Evolutionary conservation across 1,140 invertebrate species (phyloP).

Genomic region (Macrobrachium rosenbergii): DNA sequence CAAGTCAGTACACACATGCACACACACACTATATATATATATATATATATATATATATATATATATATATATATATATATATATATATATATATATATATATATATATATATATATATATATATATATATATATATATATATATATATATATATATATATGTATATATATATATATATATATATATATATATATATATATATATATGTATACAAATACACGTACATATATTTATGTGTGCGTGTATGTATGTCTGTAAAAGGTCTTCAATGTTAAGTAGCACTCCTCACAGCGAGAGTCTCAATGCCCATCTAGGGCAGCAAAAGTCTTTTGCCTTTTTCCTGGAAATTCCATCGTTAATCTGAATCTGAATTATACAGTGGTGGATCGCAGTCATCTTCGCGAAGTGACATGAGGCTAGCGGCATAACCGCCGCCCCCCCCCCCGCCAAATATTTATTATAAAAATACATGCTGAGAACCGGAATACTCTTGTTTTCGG

Average conservation of each 20-base stretch:
- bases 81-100: constrained; percentile 23
- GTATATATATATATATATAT: not conserved
- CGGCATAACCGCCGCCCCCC: no score
- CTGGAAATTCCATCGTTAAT: no score
- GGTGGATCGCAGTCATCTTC: no score
- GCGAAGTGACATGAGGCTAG: no score
- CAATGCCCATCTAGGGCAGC: no score
- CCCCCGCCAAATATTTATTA: no score
- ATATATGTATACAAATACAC: constrained; percentile 25
- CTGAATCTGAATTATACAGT: no score
- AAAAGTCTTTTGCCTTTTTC: no score
- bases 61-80: constrained; percentile 30
- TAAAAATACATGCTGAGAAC: no score
- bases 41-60: constrained; percentile 25
- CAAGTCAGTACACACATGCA: constrained; percentile 8
- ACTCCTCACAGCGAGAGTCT: no score
- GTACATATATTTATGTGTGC: not conserved
- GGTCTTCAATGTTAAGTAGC: no score
- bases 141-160: constrained; percentile 21
- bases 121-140: constrained; percentile 17
- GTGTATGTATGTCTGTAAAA: not conserved
- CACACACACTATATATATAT: constrained; percentile 30
- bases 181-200: constrained; percentile 5
- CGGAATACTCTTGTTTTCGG: no score
- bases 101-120: constrained; percentile 26